Evolutionary conservation across 2,113 vertebrate genomes (phyloP).

Genomic region (Chaetura pelagica): DNA sequence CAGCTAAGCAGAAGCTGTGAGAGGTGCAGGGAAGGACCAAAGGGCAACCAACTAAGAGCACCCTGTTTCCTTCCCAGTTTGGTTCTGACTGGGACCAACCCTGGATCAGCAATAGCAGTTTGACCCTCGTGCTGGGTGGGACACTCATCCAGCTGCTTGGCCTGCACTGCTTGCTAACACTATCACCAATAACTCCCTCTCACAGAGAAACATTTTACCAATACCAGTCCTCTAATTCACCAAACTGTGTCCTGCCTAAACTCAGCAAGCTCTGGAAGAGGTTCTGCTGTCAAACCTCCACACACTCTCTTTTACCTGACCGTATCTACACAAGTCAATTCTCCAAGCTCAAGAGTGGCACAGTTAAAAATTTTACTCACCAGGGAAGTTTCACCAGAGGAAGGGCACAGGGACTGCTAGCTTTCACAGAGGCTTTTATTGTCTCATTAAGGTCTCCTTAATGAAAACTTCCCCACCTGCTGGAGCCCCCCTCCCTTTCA

Average conservation of each 20-base stretch:
- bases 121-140: neutral
- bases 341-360: neutral
- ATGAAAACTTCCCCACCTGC: slow-evolving; percentile 6
- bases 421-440: slow-evolving; percentile 9
- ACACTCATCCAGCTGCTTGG: no score
- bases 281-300: neutral
- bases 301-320: neutral
- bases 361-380: slow-evolving; percentile 47
- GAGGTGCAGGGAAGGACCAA: neutral
- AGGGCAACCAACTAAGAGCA: neutral
- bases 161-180: neutral
- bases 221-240: neutral
- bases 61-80: neutral
- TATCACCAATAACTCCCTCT: neutral
- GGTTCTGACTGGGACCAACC: neutral
- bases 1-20: neutral
- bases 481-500: neutral
- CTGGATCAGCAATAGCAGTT: neutral
- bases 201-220: neutral
- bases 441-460: neutral
- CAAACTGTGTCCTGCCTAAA: neutral
- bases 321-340: neutral
- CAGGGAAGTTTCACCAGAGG: neutral
- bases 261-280: neutral
- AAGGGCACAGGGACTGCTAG: neutral